A percentile compares a stretch with the other conserved stretches of the same genome.
Evolutionary conservation across 2,797 vertebrate genomes (phyloP).

Genomic region (Tarsius wallacei): DNA sequence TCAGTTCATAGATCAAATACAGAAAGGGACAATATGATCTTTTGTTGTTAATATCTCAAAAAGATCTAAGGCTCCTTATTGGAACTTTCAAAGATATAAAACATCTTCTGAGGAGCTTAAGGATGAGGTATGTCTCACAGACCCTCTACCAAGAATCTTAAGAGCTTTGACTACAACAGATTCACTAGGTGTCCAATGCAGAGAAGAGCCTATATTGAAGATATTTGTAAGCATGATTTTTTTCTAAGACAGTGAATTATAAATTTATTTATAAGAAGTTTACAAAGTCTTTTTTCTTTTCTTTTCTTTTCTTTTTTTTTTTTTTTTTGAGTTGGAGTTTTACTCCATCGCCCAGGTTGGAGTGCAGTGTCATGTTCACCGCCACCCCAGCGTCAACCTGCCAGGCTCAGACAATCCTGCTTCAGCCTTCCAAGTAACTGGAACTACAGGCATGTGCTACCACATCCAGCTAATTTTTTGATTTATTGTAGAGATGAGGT

Average conservation of each 20-base stretch:
- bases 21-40: not conserved
- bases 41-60: constrained; percentile 33
- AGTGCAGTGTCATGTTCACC: too few species aligned
- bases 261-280: not conserved
- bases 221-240: not conserved
- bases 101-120: not conserved
- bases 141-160: not conserved
- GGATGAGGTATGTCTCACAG: not conserved
- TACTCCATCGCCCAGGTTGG: too few species aligned
- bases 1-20: not conserved
- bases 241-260: not conserved
- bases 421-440: too few species aligned
- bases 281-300: not conserved
- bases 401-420: too few species aligned
- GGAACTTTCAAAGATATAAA: not conserved
- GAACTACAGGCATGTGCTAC: too few species aligned
- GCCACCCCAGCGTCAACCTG: too few species aligned
- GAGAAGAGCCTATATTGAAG: not conserved
- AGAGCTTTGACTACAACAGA: not conserved
- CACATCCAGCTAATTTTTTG: too few species aligned
- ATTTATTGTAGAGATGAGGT: too few species aligned
- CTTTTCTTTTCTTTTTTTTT: too few species aligned
- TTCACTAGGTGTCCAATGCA: not conserved
- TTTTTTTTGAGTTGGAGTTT: too few species aligned
- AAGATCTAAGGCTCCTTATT: not conserved